Conservation (phyloP, 2,888 invertebrate genomes). For the Dicycla oo region DNA sequence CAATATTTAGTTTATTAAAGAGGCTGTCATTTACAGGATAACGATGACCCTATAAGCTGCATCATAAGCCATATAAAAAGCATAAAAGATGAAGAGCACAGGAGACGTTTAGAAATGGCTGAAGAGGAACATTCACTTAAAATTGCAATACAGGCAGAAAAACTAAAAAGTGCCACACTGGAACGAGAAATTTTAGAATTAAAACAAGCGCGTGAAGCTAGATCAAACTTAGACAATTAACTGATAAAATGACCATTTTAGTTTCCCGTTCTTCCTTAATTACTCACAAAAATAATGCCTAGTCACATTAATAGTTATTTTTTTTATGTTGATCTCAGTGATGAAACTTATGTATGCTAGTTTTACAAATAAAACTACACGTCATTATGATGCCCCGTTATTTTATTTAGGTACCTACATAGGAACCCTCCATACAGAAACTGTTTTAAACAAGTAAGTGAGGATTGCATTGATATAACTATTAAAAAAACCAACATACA, state of each 20-base stretch:
- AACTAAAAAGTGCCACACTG: slow-evolving; percentile 33
- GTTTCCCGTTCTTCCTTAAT: background rate
- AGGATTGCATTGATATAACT: too few relatives aligned
- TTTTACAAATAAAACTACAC: too few relatives aligned
- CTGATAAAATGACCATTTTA: background rate
- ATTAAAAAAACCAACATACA: too few relatives aligned
- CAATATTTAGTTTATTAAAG: background rate
- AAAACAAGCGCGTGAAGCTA: slow-evolving; percentile 15
- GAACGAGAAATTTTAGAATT: slow-evolving; percentile 37
- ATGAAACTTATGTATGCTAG: too few relatives aligned
- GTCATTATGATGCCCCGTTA: too few relatives aligned
- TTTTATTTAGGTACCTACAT: too few relatives aligned
- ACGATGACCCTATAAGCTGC: slow-evolving; percentile 12
- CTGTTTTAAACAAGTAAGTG: too few relatives aligned
- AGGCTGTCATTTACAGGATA: slow-evolving; percentile 15
- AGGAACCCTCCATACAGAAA: too few relatives aligned
- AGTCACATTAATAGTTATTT: too few relatives aligned
- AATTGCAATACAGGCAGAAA: slow-evolving; percentile 32
- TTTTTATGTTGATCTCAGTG: background rate
- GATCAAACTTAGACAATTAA: slow-evolving; percentile 6
- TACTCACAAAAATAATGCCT: background rate
- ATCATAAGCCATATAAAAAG: slow-evolving; percentile 22
- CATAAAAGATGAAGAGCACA: slow-evolving; percentile 34
- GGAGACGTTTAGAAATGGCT: slow-evolving; percentile 37
- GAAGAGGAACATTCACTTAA: slow-evolving; percentile 39